phyloP scores from a whole-genome alignment of 2,113 vertebrate species.

The Isichthys henryi region DNA sequence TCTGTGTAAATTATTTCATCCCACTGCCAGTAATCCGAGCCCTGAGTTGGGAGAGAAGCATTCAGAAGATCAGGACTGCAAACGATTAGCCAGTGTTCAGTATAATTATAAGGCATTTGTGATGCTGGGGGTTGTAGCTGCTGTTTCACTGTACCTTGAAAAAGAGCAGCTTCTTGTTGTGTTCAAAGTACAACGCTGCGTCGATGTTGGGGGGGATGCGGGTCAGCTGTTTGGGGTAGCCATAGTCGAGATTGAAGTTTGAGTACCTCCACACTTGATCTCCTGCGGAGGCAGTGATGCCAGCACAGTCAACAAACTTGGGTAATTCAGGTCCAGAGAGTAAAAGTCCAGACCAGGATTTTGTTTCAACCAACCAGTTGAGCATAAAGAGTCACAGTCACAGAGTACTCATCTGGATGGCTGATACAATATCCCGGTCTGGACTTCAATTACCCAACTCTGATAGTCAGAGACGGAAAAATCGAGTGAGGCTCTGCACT shows the following conservation, averaged over 20 bases:
- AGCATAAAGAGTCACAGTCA: no score
- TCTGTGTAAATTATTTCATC: conserved; percentile 64
- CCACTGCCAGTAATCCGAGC: conserved; percentile 72
- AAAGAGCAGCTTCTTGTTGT: conserved; percentile 75
- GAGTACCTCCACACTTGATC: conserved; percentile 72
- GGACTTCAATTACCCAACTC: no score
- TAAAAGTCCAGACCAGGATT: no score
- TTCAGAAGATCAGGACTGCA: background rate
- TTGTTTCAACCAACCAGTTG: no score
- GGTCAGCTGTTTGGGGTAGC: conserved; percentile 72
- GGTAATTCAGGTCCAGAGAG: no score
- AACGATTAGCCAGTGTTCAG: background rate
- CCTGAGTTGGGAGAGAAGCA: conserved; percentile 38
- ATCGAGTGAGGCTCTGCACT: background rate
- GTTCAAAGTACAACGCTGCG: conserved; percentile 71
- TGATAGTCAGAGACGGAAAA: background rate
- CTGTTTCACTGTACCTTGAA: conserved; percentile 69
- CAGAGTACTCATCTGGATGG: no score
- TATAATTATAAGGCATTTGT: background rate
- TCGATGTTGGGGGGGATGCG: conserved; percentile 65
- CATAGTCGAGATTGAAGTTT: conserved; percentile 62
- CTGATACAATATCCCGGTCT: no score
- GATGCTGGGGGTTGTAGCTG: background rate
- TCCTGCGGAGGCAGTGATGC: conserved; percentile 43
- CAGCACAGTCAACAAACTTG: background rate